Evolutionary conservation across 2,888 invertebrate species (phyloP), one percentile per base, ranked within the genome.

Genomic region (Drosophila rubida): DNA sequence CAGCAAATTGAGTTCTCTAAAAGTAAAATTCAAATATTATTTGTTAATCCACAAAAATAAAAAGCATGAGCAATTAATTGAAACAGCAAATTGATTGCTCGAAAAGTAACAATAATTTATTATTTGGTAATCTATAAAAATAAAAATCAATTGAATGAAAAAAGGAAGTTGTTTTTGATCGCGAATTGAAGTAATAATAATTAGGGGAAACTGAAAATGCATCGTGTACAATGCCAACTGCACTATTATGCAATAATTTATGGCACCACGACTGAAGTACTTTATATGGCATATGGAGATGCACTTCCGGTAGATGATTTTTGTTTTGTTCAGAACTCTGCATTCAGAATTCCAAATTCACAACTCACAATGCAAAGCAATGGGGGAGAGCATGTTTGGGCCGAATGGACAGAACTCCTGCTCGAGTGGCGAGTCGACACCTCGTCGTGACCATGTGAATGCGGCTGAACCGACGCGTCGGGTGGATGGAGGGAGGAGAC

Each of bases 401-500:
- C 23, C 30, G 35, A 41, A 45, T 48, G 48, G 63, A 51, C 61
- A 48, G 9, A 46, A 27, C 30, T 54, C 19, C 22, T 27, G n/a
- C 6, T 27, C 23, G n/a, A 9, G 11, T 8, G 22, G 13, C 16
- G 27, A 27, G 32, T 16, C 50, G 35, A 8, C 53, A 45, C 22
- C 50, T 46, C 45, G 68, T 63, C 69, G 84, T 64, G 63, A 58
- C 35, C 65, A 69, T 80, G 78, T 73, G 66, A 66, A 65, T 80
- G 61, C 60, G 50, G 4, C 68, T 83, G 81, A 87, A 80, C 85
- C 81, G 84, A 62, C n/a, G n/a, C n/a, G n/a, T 80, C 72, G 76
- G 60, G 67, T 77, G 73, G 85, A 39, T 45, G 49, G 32, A 14
- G 35, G 25, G 53, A 35, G 19, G 32, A 35, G 42, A 58, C 23